phyloP scores from a whole-genome alignment of 2,888 invertebrate species.

The Desoria tigrina region DNA sequence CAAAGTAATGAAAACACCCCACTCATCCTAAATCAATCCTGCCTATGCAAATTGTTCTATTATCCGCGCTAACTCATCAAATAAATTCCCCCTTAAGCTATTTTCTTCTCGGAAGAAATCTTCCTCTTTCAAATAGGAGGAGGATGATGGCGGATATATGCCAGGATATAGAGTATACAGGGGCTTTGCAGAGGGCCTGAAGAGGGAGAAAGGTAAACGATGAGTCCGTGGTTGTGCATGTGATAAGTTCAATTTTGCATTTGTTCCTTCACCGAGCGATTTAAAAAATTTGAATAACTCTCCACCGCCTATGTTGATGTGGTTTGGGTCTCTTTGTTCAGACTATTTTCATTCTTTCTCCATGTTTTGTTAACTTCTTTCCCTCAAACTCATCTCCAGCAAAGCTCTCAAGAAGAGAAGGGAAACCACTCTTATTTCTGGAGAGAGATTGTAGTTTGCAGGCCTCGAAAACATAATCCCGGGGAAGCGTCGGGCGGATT shows the following conservation, averaged over 20 bases:
- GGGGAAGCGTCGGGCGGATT: no score
- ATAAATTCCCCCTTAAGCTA: not conserved
- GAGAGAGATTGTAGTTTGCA: no score
- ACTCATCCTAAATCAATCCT: slow-evolving; percentile 9
- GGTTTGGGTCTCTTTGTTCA: no score
- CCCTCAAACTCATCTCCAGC: no score
- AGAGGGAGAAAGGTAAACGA: slow-evolving; percentile 7
- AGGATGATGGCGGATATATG: no score
- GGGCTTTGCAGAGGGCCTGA: not conserved
- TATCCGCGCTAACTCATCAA: slow-evolving; percentile 1
- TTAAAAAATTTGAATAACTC: slow-evolving; percentile 16
- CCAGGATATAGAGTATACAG: not conserved
- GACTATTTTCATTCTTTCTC: no score
- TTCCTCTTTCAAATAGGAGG: not conserved
- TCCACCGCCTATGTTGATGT: no score
- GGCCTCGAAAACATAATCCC: no score
- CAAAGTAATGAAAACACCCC: slow-evolving; percentile 24
- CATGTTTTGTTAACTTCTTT: no score
- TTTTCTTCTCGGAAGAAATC: not conserved
- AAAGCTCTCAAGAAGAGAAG: not conserved
- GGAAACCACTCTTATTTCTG: not conserved
- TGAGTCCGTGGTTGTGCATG: slow-evolving; percentile 13
- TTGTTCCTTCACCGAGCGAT: not conserved
- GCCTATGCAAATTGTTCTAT: not conserved
- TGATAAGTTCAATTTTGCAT: slow-evolving; percentile 10